Conservation (phyloP, 2,888 invertebrate species). For the Microplitis deprimator region DNA sequence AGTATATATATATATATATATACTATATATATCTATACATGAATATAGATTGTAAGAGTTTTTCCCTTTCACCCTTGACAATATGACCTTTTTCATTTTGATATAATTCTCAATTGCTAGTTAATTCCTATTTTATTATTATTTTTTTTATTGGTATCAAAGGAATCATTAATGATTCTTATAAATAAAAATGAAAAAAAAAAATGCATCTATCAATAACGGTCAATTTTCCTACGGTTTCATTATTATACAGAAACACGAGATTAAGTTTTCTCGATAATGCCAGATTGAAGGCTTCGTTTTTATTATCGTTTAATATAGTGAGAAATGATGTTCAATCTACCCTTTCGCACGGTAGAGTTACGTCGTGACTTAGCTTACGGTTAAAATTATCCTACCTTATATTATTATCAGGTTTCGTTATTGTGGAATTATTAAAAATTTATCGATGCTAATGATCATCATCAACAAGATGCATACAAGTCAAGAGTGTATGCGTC, state of each 20-base stretch:
- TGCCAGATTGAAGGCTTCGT: slow-evolving; percentile 23
- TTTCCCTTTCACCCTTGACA: slow-evolving; percentile 10
- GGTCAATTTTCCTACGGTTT: slow-evolving; percentile 22
- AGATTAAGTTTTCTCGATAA: slow-evolving; percentile 24
- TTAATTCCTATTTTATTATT: not conserved
- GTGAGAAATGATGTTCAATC: slow-evolving; percentile 28
- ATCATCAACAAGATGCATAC: not conserved
- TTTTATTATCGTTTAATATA: slow-evolving; percentile 2
- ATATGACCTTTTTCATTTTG: slow-evolving; percentile 20
- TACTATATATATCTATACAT: too few relatives aligned
- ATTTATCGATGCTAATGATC: not conserved
- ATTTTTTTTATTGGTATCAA: not conserved
- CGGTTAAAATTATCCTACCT: slow-evolving; percentile 2
- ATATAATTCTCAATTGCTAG: not conserved
- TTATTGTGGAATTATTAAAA: not conserved
- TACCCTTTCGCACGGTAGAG: slow-evolving; percentile 27
- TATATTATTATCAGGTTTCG: not conserved
- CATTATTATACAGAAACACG: slow-evolving; percentile 12
- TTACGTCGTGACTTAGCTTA: slow-evolving; percentile 21
- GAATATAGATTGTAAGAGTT: slow-evolving; percentile 42
- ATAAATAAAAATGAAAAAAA: slow-evolving; percentile 18
- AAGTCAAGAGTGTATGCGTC: not conserved
- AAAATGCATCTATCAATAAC: slow-evolving; percentile 24
- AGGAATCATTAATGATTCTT: slow-evolving; percentile 8
- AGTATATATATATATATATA: slow-evolving; percentile 8